Conservation (phyloP, 37 sponge, comb jelly and placozoan species). For the Cladorhizidae sp. region DNA sequence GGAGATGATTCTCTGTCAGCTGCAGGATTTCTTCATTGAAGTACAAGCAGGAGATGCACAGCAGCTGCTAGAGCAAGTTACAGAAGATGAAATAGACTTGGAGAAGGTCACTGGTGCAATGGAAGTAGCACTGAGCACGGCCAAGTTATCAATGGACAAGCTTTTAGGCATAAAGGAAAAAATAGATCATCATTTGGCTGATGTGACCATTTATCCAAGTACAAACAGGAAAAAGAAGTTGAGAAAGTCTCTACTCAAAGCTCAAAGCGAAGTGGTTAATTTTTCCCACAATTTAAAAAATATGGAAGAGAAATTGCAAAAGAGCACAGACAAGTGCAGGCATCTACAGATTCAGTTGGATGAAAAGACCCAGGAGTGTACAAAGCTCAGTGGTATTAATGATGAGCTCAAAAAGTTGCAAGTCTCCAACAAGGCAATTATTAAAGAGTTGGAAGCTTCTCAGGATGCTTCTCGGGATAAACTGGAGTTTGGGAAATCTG, state of each 20-base stretch:
- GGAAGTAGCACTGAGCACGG: constrained; percentile 53
- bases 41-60: constrained; percentile 17
- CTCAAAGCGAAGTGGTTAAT: constrained; percentile 58
- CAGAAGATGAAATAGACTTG: constrained; percentile 45
- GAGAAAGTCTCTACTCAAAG: constrained; percentile 74
- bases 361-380: constrained; percentile 40
- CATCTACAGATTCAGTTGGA: constrained; percentile 62
- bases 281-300: constrained; percentile 17
- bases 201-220: constrained; percentile 55
- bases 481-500: too few relatives aligned
- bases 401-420: constrained; percentile 45
- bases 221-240: constrained; percentile 67
- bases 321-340: constrained; percentile 15
- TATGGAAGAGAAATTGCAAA: constrained; percentile 27
- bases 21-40: constrained; percentile 59
- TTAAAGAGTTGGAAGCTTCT: constrained; percentile 21
- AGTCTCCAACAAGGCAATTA: constrained; percentile 28
- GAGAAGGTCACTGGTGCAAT: constrained; percentile 49
- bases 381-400: constrained; percentile 29
- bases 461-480: too few relatives aligned
- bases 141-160: constrained; percentile 27
- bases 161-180: constrained; percentile 56
- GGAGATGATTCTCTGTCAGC: constrained; percentile 31
- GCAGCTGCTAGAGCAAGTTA: constrained; percentile 26
- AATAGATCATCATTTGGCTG: constrained; percentile 51